These are phyloP conservation scores for Allolobophora icterica DNA, from an alignment of 2,888 invertebrate genomes.

Conservation along the genomic window DNA sequence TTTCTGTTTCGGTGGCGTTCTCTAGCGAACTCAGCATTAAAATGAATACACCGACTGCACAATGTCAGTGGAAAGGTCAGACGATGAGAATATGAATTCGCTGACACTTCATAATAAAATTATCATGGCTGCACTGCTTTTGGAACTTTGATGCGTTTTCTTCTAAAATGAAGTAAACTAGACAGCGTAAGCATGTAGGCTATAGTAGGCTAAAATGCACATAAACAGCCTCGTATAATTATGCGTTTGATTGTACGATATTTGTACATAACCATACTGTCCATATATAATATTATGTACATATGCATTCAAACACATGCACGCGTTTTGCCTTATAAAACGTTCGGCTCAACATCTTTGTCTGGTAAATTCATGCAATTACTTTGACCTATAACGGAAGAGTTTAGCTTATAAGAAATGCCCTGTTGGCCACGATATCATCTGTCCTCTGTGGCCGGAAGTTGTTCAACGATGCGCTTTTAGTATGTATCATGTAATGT, in stretches of 20 bases:
- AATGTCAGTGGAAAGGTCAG: not conserved
- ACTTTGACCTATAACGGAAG: not conserved
- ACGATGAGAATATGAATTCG: not conserved
- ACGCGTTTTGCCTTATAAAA: too few species aligned
- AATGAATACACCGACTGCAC: not conserved
- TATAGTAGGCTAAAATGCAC: too few species aligned
- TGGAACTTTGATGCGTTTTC: too few species aligned
- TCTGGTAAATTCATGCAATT: slow-evolving; percentile 7
- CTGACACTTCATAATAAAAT: not conserved
- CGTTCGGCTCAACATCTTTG: not conserved
- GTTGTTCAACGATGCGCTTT: not conserved
- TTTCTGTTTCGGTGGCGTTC: not conserved
- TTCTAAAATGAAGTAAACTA: not conserved
- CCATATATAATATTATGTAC: too few species aligned
- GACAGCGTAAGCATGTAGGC: not conserved
- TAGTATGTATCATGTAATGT: not conserved
- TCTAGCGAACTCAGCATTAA: not conserved
- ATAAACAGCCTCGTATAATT: not conserved
- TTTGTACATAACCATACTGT: too few species aligned
- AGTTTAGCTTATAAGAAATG: not conserved
- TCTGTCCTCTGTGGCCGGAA: not conserved
- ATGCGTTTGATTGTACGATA: not conserved
- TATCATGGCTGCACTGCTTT: too few species aligned
- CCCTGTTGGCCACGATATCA: not conserved
- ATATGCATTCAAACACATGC: too few species aligned